These are phyloP conservation scores for Gasterosteus nipponicus DNA, from an alignment of 2,113 vertebrate species.

Conservation along the genomic window DNA sequence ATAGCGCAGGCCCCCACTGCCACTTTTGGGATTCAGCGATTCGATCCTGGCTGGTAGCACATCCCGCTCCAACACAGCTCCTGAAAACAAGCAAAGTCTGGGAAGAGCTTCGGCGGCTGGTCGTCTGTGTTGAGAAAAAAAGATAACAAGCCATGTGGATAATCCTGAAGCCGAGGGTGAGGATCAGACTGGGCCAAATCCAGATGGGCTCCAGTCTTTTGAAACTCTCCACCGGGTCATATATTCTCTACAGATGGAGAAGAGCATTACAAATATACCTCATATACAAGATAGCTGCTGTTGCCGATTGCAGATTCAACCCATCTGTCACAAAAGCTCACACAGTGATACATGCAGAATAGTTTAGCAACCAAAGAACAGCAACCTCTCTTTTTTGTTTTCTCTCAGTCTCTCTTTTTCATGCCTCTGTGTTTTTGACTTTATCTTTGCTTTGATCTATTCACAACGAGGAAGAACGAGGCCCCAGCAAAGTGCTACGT, in stretches of 20 bases:
- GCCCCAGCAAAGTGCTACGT: constrained; percentile 21
- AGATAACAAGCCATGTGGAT: constrained; percentile 57
- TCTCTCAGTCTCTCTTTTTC: background rate
- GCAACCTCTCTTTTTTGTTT: background rate
- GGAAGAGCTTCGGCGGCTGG: background rate
- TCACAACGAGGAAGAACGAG: constrained; percentile 34
- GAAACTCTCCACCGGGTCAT: constrained; percentile 28
- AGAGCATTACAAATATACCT: background rate
- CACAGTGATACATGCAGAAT: background rate
- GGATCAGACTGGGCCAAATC: constrained; percentile 43
- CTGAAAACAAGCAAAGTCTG: constrained; percentile 15
- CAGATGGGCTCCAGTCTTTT: constrained; percentile 41
- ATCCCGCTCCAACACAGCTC: constrained; percentile 1
- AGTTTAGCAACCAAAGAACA: background rate
- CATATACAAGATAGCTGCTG: background rate
- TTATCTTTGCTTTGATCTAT: constrained; percentile 12
- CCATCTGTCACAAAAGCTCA: background rate
- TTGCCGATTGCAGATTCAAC: background rate
- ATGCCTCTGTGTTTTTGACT: constrained; percentile 1
- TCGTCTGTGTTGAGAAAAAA: constrained; percentile 4
- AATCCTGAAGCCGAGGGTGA: constrained; percentile 29
- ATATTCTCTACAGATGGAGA: constrained; percentile 1
- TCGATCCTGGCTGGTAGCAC: constrained; percentile 12
- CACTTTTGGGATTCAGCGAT: constrained; percentile 16
- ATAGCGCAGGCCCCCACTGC: background rate